These are phyloP conservation scores for Chrysomallon squamiferum DNA, from an alignment of 1,140 invertebrate species.

Conservation along the genomic window DNA sequence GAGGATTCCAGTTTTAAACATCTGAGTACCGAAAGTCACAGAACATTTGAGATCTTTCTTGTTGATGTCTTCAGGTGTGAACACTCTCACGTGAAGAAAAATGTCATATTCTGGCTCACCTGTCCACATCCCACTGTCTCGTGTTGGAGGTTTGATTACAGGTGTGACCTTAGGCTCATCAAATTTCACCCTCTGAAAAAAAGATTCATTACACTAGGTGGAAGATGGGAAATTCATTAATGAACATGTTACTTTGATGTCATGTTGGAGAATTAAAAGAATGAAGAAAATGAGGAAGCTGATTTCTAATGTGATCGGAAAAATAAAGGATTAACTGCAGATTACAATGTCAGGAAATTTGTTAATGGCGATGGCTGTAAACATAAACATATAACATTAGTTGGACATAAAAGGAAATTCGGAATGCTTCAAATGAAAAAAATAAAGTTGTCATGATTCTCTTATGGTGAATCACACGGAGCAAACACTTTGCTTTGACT, in stretches of 20 bases:
- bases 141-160: slow-evolving; percentile 38
- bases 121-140: slow-evolving; percentile 45
- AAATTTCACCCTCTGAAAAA: slow-evolving; percentile 51
- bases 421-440: too few relatives aligned
- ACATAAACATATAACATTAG: too few relatives aligned
- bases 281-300: neutral
- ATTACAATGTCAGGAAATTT: too few relatives aligned
- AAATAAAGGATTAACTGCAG: too few relatives aligned
- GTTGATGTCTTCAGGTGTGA: slow-evolving; percentile 47
- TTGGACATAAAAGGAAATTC: too few relatives aligned
- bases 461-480: too few relatives aligned
- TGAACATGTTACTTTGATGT: neutral
- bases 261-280: neutral
- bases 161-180: slow-evolving; percentile 19
- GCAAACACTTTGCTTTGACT: too few relatives aligned
- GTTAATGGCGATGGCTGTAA: too few relatives aligned
- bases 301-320: too few relatives aligned
- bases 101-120: slow-evolving; percentile 53
- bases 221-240: neutral
- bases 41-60: slow-evolving; percentile 49
- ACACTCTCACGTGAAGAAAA: slow-evolving; percentile 53
- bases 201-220: too few relatives aligned
- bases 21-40: slow-evolving; percentile 47
- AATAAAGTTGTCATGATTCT: too few relatives aligned
- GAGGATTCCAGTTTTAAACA: slow-evolving; percentile 49